Percentiles rank a stretch among this genome's conserved stretches.
Conservation (phyloP, 2,888 invertebrate species). For the Drosophila longiperda region DNA sequence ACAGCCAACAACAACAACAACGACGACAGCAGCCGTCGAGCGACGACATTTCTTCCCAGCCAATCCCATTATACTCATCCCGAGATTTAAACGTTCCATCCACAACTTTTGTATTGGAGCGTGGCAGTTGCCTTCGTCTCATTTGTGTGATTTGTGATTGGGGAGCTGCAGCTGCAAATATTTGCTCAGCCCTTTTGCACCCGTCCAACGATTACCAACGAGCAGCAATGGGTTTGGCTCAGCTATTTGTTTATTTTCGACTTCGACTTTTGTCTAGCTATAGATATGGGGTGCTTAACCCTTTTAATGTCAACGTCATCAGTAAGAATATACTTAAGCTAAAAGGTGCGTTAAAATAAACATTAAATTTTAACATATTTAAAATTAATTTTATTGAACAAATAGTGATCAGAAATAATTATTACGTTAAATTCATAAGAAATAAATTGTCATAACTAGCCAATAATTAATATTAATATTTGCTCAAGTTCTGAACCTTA, state of each 20-base stretch:
- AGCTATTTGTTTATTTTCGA: constrained; percentile 59
- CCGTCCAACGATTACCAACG: constrained; percentile 53
- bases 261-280: constrained; percentile 46
- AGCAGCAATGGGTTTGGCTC: not conserved
- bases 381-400: not conserved
- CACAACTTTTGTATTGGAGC: constrained; percentile 32
- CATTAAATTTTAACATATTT: not conserved
- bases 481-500: not conserved
- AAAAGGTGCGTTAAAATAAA: not conserved
- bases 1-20: constrained; percentile 26
- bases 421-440: not conserved
- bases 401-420: not conserved
- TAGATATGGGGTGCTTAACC: constrained; percentile 34
- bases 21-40: constrained; percentile 14
- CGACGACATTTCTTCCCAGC: constrained; percentile 20
- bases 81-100: constrained; percentile 12
- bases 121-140: constrained; percentile 40
- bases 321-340: not conserved
- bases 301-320: constrained; percentile 37
- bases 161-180: constrained; percentile 69
- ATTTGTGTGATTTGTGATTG: constrained; percentile 58
- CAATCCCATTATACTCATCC: constrained; percentile 34
- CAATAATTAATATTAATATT: not conserved
- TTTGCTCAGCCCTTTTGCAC: constrained; percentile 74
- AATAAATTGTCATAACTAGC: not conserved